A percentile compares a stretch with the other conserved stretches of the same genome.
Evolutionary conservation across 2,888 invertebrate species (phyloP).

Genomic region (Steinernema carpocapsae): DNA sequence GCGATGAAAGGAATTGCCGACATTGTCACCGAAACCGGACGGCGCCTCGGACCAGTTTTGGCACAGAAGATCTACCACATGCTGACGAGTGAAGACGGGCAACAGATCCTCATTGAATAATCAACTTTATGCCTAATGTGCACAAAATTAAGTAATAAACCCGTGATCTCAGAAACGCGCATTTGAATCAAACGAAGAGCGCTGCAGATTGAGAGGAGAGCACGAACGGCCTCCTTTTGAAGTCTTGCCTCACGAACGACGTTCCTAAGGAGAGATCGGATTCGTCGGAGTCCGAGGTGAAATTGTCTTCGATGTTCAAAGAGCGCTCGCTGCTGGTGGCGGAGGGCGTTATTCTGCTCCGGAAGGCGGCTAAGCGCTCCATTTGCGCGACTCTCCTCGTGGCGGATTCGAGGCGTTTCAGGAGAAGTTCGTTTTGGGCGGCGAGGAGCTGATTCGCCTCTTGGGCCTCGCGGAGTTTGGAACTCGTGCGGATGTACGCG

Average conservation of each 20-base stretch:
- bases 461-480: conserved; percentile 14
- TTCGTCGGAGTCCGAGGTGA: not conserved
- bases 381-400: not conserved
- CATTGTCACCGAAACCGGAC: conserved; percentile 40
- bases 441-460: conserved; percentile 1
- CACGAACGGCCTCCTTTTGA: not conserved
- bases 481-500: conserved; percentile 3
- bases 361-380: not conserved
- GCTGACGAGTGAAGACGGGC: conserved; percentile 51
- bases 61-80: conserved; percentile 52
- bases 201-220: not conserved
- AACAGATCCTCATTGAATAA: conserved; percentile 39
- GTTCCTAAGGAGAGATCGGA: not conserved
- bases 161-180: too few relatives aligned
- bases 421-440: not conserved
- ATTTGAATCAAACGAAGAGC: not conserved
- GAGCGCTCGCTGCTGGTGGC: not conserved
- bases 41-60: conserved; percentile 52
- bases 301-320: not conserved
- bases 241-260: not conserved
- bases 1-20: conserved; percentile 50
- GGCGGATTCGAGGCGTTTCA: not conserved
- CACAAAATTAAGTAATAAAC: not conserved
- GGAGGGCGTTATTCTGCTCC: not conserved
- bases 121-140: not conserved